Evolutionary conservation across 2,113 vertebrate species (phyloP).

Genomic region (Strix aluco): DNA sequence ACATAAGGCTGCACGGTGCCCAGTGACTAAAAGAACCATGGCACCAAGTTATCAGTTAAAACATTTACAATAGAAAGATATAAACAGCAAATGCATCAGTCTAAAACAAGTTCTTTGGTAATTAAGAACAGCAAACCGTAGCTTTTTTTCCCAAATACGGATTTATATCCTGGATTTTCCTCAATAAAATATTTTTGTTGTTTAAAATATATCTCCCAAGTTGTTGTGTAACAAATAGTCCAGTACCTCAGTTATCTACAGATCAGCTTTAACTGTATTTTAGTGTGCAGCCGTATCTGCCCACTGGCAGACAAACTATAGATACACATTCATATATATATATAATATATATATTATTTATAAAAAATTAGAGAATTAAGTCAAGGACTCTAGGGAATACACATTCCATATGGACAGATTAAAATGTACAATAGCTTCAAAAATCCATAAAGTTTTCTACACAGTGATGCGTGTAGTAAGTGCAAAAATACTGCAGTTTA

Average conservation of each 20-base stretch:
- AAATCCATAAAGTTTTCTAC: constrained; percentile 67
- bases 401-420: constrained; percentile 71
- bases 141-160: constrained; percentile 69
- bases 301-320: constrained; percentile 68
- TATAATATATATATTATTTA: constrained; percentile 78
- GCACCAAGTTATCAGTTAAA: constrained; percentile 76
- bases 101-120: constrained; percentile 93
- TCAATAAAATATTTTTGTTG: constrained; percentile 83
- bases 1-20: constrained; percentile 72
- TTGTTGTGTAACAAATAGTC: constrained; percentile 69
- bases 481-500: constrained; percentile 76
- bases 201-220: constrained; percentile 62
- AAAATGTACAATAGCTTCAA: constrained; percentile 76
- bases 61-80: constrained; percentile 71
- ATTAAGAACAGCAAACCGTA: constrained; percentile 83
- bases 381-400: constrained; percentile 72
- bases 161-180: constrained; percentile 62
- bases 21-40: constrained; percentile 69
- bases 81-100: constrained; percentile 76
- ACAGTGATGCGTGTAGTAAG: constrained; percentile 72
- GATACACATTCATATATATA: constrained; percentile 76
- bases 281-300: constrained; percentile 72
- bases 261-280: constrained; percentile 69
- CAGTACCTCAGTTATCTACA: constrained; percentile 80
- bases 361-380: constrained; percentile 77